Percentiles rank a stretch among this genome's conserved stretches.
phyloP scores from a whole-genome alignment of 2,113 vertebrate species.

The Pungitius pungitius region DNA sequence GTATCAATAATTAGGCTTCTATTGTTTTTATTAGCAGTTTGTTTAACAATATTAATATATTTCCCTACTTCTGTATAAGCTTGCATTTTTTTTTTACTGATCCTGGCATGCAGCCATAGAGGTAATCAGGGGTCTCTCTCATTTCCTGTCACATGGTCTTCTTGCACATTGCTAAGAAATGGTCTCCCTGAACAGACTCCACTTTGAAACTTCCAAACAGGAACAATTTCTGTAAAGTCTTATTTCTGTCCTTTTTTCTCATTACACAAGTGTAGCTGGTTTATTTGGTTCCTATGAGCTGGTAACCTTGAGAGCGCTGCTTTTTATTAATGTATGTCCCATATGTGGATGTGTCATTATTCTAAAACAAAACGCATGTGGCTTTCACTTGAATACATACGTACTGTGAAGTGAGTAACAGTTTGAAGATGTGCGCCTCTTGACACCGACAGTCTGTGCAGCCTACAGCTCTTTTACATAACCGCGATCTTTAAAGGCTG shows the following conservation, averaged over 20 bases:
- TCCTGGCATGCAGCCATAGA: not conserved
- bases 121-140: not conserved
- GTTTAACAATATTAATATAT: no score
- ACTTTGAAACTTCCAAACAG: not conserved
- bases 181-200: not conserved
- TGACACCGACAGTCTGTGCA: slow-evolving; percentile 29
- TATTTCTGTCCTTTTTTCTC: no score
- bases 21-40: no score
- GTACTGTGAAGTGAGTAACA: slow-evolving; percentile 8
- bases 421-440: slow-evolving; percentile 12
- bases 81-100: not conserved
- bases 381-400: not conserved
- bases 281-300: no score
- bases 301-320: no score
- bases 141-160: not conserved
- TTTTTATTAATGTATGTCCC: no score
- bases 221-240: no score
- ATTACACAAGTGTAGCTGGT: no score
- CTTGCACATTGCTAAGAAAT: not conserved
- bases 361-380: not conserved
- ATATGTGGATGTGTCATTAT: not conserved
- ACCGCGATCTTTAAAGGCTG: slow-evolving; percentile 53
- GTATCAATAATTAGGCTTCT: not conserved
- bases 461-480: slow-evolving; percentile 72
- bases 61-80: not conserved